Evolutionary conservation across 2,797 vertebrate species (phyloP), one percentile per base, ranked within the genome.

Genomic region (Salarias fasciatus): DNA sequence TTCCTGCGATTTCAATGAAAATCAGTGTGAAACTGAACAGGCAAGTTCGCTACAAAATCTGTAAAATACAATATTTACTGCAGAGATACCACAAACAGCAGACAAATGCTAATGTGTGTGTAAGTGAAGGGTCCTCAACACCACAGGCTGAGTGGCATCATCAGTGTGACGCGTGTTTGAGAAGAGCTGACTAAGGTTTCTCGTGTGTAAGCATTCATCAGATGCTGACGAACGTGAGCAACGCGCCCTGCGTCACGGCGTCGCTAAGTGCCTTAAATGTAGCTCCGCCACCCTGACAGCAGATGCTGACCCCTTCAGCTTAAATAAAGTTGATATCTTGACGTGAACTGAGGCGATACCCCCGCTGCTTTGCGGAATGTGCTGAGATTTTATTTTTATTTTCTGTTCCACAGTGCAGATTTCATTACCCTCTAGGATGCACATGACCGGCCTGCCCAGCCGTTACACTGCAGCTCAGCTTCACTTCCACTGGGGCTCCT

Each of bases 401-500:
- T 61, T n/a, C 62, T 42, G 84, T 51, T 75, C 88, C 50, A 12
- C 92, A 99, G 98, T 96, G 68, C 93, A 93, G 80, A 79, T 99
- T 85, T 93, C 89, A 4, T 89, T 99, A 78, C 92, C 91, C 0
- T 78, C 92, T 0, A 80, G 78, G 41, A 96, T 99, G 97, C 44
- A 85, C 66, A 83, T 99, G 67, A 90, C 90, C 41, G 90, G 93
- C 68, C 92, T 97, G 18, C 92, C 84, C 0, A 88, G 94, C 54
- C 92, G 70, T n/a, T 99, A 96, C 88, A 91, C 92, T 0, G 97
- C 96, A 0, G 89, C 92, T 12, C 95, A 97, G 9, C 95, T 99
- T 15, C 98, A 99, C 69, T 88, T 99, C 10, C 98, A 99, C 89
- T 99, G 98, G 98, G 97, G 97, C 12, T 94, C 94, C 61, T 56